Evolutionary conservation across 2,797 vertebrate species (phyloP), one percentile per base, ranked within the genome.

Genomic region (Clarias platycephalus): DNA sequence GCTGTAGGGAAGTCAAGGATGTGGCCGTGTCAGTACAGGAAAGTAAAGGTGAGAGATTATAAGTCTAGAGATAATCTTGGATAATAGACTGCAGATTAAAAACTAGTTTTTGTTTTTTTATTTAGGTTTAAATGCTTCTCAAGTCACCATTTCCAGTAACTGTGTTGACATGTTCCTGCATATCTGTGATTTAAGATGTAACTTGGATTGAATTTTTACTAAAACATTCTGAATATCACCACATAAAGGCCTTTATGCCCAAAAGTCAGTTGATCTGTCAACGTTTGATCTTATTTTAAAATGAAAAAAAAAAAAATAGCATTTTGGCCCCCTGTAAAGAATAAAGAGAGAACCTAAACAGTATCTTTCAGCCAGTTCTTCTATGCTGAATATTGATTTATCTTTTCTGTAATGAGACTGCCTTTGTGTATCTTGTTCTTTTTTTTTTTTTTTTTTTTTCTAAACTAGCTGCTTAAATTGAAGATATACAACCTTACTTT

Each of bases 1-100:
- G 93, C 76, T 97, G 95, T 92, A 96, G 94, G 92, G 96, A 94
- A 71, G 95, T 95, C 62, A 96, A 97, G 88, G 96, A 98, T 74
- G 92, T 93, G 86, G 93, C 94, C 64, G 89, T 93, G 72, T 44
- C 92, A 86, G 91, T 93, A 89, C 94, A 95, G 87, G 93, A 90
- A 85, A 93, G 93, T 86, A 97, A 93, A 96, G 96, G 96, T 97
- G 91, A 89, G 67, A 1, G 1, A 26, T 68, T 68, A 15, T 22
- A 10, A 10, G 5, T 75, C 53, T 18, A 16, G 64, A 24, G 22
- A 18, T 18, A 2, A 58, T 60, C 9, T 34, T 22, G 4, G 24
- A 24, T 13, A 22, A 28, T 13, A 24, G 31, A 68, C 31, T 0
- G n/a, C 15, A 49, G 44, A 4, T 77, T 75, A 26, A 22, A 40